Percentiles rank a stretch among this genome's conserved stretches.
phyloP scores from a whole-genome alignment of 2,113 vertebrate genomes.

The Brachyhypopomus gauderio region DNA sequence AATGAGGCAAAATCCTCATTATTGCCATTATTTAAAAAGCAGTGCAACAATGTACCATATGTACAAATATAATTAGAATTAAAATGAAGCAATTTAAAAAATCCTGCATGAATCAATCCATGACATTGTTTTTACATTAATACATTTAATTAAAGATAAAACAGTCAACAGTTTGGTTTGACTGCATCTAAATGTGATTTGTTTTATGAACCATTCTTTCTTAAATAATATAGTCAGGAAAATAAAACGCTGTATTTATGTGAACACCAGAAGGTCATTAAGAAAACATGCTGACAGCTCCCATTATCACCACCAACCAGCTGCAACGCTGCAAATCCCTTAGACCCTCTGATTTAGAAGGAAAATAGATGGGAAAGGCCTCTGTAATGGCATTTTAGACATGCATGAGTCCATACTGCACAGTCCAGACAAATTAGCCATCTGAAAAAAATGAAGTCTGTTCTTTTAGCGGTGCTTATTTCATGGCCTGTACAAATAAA shows the following conservation, averaged over 20 bases:
- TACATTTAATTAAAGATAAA: background rate
- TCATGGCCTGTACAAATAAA: background rate
- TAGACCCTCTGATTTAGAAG: conserved; percentile 1
- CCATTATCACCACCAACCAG: conserved; percentile 32
- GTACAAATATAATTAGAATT: too few species aligned
- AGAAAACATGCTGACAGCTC: background rate
- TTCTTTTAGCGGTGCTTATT: background rate
- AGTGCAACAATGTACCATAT: too few species aligned
- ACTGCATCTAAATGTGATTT: background rate
- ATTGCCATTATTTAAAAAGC: background rate
- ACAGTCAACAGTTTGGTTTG: background rate
- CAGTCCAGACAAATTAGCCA: background rate
- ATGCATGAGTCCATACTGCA: background rate
- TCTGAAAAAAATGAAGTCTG: background rate
- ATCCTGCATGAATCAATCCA: background rate
- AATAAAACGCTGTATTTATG: background rate
- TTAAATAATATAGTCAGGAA: background rate
- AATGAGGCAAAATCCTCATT: background rate
- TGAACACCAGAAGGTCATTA: background rate
- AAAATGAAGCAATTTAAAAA: too few species aligned
- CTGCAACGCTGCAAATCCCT: background rate
- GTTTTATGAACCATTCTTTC: background rate
- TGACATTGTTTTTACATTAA: background rate
- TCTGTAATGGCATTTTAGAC: background rate
- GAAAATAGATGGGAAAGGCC: background rate